Percentiles rank a stretch among this genome's conserved stretches.
These are phyloP conservation scores for Agrypnia vestita DNA, from an alignment of 1,140 invertebrate genomes.

Conservation along the genomic window DNA sequence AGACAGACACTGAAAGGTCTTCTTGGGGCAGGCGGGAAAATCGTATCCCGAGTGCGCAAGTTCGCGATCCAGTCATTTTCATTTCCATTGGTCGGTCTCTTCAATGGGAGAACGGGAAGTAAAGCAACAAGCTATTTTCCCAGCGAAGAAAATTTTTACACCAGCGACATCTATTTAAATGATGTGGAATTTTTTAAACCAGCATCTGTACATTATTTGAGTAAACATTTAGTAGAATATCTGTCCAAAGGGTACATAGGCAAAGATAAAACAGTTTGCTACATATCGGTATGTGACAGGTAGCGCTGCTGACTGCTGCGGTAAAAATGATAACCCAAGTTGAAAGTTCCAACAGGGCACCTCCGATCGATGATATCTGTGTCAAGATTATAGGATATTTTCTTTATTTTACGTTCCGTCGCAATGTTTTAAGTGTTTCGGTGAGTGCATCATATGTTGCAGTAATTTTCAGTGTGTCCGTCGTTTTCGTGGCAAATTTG, in stretches of 20 bases:
- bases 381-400: constrained; percentile 37
- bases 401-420: constrained; percentile 25
- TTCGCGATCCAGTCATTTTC: constrained; percentile 1
- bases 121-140: constrained; percentile 38
- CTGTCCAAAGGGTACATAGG: neutral
- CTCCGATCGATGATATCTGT: constrained; percentile 69
- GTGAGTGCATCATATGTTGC: constrained; percentile 24
- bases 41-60: constrained; percentile 5
- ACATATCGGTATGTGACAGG: constrained; percentile 14
- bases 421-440: constrained; percentile 43
- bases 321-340: constrained; percentile 9
- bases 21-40: constrained; percentile 15
- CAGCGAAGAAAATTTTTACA: neutral
- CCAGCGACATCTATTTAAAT: constrained; percentile 32
- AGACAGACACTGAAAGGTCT: constrained; percentile 26
- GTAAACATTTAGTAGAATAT: neutral
- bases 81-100: constrained; percentile 26
- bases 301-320: constrained; percentile 37
- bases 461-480: neutral
- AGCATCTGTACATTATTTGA: neutral
- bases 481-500: neutral
- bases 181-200: neutral
- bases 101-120: constrained; percentile 21
- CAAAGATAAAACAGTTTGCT: neutral
- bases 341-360: constrained; percentile 71